These are phyloP conservation scores for Alauda arvensis DNA, from an alignment of 2,797 vertebrate genomes.

Conservation along the genomic window DNA sequence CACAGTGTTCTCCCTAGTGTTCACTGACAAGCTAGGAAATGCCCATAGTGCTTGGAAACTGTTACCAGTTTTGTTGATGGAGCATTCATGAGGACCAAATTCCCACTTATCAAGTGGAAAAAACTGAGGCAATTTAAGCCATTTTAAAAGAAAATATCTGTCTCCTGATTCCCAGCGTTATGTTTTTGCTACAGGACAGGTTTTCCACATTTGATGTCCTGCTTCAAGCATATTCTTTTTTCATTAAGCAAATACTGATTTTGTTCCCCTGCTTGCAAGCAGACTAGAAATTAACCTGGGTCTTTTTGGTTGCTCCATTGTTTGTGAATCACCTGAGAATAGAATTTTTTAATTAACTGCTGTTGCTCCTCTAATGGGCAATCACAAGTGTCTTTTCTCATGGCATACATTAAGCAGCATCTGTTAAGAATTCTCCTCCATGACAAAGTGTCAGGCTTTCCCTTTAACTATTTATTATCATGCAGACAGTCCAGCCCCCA, in stretches of 20 bases:
- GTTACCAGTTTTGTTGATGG: neutral
- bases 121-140: slow-evolving; percentile 4
- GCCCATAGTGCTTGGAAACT: neutral
- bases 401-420: neutral
- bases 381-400: neutral
- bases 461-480: slow-evolving; percentile 24
- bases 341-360: slow-evolving; percentile 43
- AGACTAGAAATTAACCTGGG: slow-evolving; percentile 44
- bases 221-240: slow-evolving; percentile 47
- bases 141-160: neutral
- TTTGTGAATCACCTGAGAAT: slow-evolving; percentile 28
- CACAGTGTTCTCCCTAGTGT: neutral
- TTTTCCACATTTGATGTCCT: slow-evolving; percentile 8
- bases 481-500: neutral
- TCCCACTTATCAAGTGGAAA: neutral
- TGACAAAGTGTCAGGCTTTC: slow-evolving; percentile 18
- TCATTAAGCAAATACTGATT: slow-evolving; percentile 70
- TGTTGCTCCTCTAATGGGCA: slow-evolving; percentile 5
- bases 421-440: neutral
- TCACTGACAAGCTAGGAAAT: neutral
- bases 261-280: slow-evolving; percentile 33
- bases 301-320: slow-evolving; percentile 40
- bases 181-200: neutral
- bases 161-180: neutral
- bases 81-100: neutral